Percentiles rank a stretch among this genome's conserved stretches.
Conservation (phyloP, 2,113 vertebrate species). For the Marmota monax region DNA sequence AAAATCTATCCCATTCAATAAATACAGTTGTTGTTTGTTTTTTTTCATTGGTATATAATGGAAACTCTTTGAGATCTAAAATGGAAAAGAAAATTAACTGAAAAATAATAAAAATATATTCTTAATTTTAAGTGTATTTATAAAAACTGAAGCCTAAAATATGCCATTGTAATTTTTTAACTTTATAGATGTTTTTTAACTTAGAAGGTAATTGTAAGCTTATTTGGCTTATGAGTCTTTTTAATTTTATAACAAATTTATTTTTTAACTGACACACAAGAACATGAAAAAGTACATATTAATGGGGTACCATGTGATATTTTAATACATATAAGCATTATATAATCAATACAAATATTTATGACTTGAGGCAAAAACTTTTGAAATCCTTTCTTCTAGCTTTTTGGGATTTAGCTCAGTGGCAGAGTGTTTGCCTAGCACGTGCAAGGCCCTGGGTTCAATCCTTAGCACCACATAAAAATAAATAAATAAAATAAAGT, state of each 20-base stretch:
- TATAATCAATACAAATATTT: not conserved
- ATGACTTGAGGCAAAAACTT: not conserved
- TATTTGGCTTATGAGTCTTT: not conserved
- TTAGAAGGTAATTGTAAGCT: not conserved
- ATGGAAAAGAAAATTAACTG: conserved; percentile 47
- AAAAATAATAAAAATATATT: conserved; percentile 17
- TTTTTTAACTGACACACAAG: not conserved
- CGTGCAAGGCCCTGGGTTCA: too few relatives aligned
- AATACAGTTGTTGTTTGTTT: conserved; percentile 81
- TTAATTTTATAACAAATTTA: not conserved
- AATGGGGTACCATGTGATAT: not conserved
- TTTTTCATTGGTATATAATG: conserved; percentile 62
- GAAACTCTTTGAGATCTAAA: conserved; percentile 85
- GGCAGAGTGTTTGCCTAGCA: too few relatives aligned
- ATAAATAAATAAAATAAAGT: too few relatives aligned
- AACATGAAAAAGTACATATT: not conserved
- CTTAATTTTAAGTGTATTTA: conserved; percentile 6
- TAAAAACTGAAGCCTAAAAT: conserved; percentile 9
- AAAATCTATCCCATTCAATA: conserved; percentile 87
- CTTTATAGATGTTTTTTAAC: not conserved
- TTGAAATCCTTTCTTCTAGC: not conserved
- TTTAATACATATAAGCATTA: not conserved
- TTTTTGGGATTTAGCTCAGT: not conserved
- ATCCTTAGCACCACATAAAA: too few relatives aligned
- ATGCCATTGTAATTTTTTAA: not conserved